Conservation (phyloP, 2,113 vertebrate genomes). For the Chinchilla lanigera region DNA sequence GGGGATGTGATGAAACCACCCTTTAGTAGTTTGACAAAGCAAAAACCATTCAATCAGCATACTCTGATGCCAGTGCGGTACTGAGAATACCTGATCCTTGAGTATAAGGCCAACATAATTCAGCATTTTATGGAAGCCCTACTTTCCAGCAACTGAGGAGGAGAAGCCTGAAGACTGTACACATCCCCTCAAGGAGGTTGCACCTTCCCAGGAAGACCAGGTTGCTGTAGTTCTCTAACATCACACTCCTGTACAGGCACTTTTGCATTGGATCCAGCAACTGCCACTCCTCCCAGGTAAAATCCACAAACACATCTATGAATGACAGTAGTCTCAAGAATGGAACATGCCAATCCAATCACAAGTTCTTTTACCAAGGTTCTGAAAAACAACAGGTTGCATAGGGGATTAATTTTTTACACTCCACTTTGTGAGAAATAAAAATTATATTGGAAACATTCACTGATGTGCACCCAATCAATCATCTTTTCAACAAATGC, state of each 20-base stretch:
- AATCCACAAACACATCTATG: conserved; percentile 55
- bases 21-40: background rate
- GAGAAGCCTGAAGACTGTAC: no score
- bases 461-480: background rate
- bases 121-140: background rate
- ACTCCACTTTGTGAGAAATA: background rate
- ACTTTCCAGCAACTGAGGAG: background rate
- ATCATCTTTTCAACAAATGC: background rate
- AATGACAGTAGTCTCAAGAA: conserved; percentile 55
- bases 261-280: conserved; percentile 54
- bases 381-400: background rate
- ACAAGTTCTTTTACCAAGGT: background rate
- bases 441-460: background rate
- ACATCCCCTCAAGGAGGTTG: background rate
- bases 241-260: conserved; percentile 55
- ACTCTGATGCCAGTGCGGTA: background rate
- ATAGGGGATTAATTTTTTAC: background rate
- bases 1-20: background rate
- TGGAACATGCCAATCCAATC: background rate
- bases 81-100: background rate
- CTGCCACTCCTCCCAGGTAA: conserved; percentile 66
- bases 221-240: conserved; percentile 63
- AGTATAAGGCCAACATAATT: background rate
- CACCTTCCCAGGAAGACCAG: conserved; percentile 54
- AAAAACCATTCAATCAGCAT: background rate